Base-by-base conservation (phyloP, 2,113 vertebrate species). In the Poeciliopsis prolifica region DNA sequence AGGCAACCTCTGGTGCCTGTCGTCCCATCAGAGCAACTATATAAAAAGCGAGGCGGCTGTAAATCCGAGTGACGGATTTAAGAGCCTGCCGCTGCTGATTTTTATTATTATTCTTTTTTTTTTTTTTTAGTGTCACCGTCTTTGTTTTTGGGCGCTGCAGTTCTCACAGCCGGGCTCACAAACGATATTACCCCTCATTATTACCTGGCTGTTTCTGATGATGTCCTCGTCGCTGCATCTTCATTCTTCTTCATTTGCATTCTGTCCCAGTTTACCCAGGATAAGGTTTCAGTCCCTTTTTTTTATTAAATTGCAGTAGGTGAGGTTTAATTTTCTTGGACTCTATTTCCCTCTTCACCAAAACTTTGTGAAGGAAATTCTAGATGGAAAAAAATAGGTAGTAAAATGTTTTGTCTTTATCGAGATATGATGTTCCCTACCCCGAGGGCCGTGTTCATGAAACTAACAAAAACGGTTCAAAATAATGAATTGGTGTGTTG, bases 61-160 rank as follows among this genome's bases (percentile, higher is more conserved):
- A 81, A 89, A 87, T 69, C 5, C 12, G 17, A 72, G 61, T 14
- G 78, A 73, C 51, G 28, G 79, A 79, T 86, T 86, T 86, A 84
- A 66, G 79, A 75, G 58, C 12, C 3, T 29, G 30, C 77, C 0
- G 44, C 69, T 29, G 67, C 62, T 79, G 51, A 54, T 61, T 83
- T 37, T 33, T 29, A 2, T 29, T 29, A 2, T 29, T 29, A 2
- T 2, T 29, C 2, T 33, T 33, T 33, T 31, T 31, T 33, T 33
- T 35, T 35, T 35, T 35, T 37, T 85, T 84, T 82, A 77, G 48
- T 68, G 74, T 72, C 22, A 30, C 83, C 81, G 80, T 87, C 69
- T 86, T 87, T 78, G 76, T 86, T 81, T 82, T 86, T 12, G 64
- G 65, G 61, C 0, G 22, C 28, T 66, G 70, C 26, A 1, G 48